A percentile compares a stretch with the other conserved stretches of the same genome.
These are phyloP conservation scores for Homarus gammarus DNA, from an alignment of 2,888 invertebrate genomes.

Conservation along the genomic window DNA sequence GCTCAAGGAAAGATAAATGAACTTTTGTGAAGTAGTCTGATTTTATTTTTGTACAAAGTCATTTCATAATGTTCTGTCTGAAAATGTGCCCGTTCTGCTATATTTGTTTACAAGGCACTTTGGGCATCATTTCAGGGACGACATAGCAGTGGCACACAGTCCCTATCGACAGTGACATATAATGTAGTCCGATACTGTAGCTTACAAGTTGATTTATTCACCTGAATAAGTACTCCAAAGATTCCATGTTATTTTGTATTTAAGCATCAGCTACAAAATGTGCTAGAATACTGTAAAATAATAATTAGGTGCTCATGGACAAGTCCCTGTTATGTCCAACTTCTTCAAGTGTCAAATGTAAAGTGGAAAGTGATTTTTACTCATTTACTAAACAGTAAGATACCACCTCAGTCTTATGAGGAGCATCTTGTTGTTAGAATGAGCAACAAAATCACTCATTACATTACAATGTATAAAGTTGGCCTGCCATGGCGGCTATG, in stretches of 20 bases:
- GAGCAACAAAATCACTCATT: constrained; percentile 16
- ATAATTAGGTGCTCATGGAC: constrained; percentile 64
- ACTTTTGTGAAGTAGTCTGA: constrained; percentile 3
- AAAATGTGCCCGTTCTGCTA: constrained; percentile 36
- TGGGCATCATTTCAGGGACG: constrained; percentile 62
- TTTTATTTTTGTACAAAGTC: constrained; percentile 61
- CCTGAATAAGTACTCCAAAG: constrained; percentile 53
- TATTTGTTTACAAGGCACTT: constrained; percentile 40
- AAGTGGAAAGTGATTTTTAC: constrained; percentile 45
- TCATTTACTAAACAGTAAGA: neutral
- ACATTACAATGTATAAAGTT: constrained; percentile 69
- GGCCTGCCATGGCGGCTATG: constrained; percentile 74
- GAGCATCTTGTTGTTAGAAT: neutral
- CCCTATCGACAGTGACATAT: constrained; percentile 16
- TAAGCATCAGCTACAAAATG: constrained; percentile 23
- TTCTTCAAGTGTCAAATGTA: constrained; percentile 70
- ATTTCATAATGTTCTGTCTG: constrained; percentile 42
- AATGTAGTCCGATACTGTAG: constrained; percentile 22
- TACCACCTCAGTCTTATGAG: neutral
- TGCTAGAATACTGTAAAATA: constrained; percentile 35
- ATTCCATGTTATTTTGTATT: constrained; percentile 37
- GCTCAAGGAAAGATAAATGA: constrained; percentile 18
- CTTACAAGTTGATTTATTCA: constrained; percentile 40
- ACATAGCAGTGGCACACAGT: constrained; percentile 57
- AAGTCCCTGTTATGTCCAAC: constrained; percentile 69